Evolutionary conservation across 2,888 invertebrate genomes (phyloP).

Genomic region (Chironomus riparius): DNA sequence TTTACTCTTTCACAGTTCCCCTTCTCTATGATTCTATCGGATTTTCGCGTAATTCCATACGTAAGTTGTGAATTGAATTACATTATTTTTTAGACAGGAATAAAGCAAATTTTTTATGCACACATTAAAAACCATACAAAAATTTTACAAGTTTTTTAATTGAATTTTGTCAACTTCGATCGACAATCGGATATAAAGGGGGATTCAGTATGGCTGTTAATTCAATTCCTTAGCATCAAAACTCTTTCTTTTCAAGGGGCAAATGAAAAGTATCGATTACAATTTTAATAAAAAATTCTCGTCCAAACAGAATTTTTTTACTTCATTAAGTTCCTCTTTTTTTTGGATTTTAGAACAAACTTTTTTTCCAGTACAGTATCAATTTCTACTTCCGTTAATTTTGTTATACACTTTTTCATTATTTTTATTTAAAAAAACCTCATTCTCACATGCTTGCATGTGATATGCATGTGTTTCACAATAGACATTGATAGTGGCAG

Average conservation of each 20-base stretch:
- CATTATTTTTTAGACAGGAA: neutral
- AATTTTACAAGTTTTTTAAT: neutral
- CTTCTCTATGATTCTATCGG: neutral
- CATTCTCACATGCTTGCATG: neutral
- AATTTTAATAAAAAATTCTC: neutral
- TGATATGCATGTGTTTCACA: too few species aligned
- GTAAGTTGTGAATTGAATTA: neutral
- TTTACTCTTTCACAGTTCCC: neutral
- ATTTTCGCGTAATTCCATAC: neutral
- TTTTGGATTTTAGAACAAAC: neutral
- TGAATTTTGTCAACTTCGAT: neutral
- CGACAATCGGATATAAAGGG: too few species aligned
- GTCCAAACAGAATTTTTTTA: neutral
- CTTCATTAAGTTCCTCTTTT: neutral
- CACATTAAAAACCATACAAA: neutral
- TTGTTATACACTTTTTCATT: neutral
- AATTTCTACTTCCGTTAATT: constrained; percentile 22
- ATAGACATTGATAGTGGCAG: too few species aligned
- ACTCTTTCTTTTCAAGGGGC: neutral
- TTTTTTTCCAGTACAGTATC: neutral
- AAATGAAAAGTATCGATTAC: constrained; percentile 20
- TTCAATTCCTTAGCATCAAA: constrained; percentile 1
- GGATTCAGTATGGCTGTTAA: too few species aligned
- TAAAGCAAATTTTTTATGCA: neutral
- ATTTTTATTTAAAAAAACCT: neutral